A percentile compares a stretch with the other conserved stretches of the same genome.
Conservation (phyloP, 1,140 invertebrate genomes). For the Ceratoteleas bidentatus region DNA sequence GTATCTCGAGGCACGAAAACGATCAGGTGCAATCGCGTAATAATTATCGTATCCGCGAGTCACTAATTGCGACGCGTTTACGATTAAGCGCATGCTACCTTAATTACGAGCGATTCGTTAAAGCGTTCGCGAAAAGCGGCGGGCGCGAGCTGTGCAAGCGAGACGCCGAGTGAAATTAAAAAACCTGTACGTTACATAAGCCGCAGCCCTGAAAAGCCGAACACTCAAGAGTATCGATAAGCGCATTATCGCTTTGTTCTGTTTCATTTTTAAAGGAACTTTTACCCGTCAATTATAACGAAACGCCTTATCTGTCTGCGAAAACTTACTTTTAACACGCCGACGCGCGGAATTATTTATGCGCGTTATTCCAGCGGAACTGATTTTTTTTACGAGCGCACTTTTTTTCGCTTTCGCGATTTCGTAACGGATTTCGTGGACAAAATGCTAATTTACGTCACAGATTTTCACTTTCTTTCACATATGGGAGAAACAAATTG, state of each 20-base stretch:
- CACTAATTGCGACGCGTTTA: conserved; percentile 68
- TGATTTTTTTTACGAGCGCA: conserved; percentile 19
- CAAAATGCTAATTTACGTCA: too few relatives aligned
- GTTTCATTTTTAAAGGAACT: conserved; percentile 60
- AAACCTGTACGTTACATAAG: conserved; percentile 64
- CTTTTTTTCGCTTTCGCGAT: too few relatives aligned
- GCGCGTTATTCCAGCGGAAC: background rate
- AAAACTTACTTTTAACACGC: conserved; percentile 50
- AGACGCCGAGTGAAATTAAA: conserved; percentile 39
- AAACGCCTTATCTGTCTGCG: conserved; percentile 55
- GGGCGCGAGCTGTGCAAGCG: conserved; percentile 11
- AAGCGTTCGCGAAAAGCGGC: conserved; percentile 55
- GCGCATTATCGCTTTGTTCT: conserved; percentile 58
- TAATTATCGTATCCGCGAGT: conserved; percentile 69
- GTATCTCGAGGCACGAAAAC: conserved; percentile 38
- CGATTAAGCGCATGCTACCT: conserved; percentile 66
- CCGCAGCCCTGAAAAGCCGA: conserved; percentile 65
- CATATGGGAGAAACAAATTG: too few relatives aligned
- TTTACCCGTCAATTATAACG: conserved; percentile 60
- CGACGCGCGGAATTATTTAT: conserved; percentile 26
- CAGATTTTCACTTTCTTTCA: too few relatives aligned
- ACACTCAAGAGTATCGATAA: conserved; percentile 61
- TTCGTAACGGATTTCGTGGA: too few relatives aligned
- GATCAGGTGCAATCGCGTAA: conserved; percentile 69
- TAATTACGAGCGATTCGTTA: conserved; percentile 67